Conservation (phyloP, 2,797 vertebrate species). For the Propithecus perrieri region DNA sequence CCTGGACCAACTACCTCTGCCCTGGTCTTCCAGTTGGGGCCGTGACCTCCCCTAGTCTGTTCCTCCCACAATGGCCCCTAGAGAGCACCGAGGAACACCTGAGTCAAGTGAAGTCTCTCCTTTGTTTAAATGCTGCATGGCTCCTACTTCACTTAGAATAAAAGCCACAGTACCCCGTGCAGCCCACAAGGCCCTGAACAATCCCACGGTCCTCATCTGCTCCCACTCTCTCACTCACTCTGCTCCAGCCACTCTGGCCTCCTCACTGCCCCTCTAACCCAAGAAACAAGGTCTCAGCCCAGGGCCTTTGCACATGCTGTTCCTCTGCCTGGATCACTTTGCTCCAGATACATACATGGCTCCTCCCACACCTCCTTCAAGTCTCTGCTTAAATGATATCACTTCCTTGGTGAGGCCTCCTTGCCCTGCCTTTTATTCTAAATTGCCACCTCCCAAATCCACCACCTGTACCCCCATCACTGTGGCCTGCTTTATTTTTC, state of each 20-base stretch:
- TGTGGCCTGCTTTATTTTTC: neutral
- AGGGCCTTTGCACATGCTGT: neutral
- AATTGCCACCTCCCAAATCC: neutral
- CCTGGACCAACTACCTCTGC: too few species aligned
- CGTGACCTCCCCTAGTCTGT: neutral
- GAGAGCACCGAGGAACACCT: neutral
- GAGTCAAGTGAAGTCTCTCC: neutral
- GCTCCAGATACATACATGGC: neutral
- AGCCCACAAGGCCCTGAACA: neutral
- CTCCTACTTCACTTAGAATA: neutral
- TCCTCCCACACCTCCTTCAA: too few species aligned
- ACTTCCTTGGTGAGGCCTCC: neutral
- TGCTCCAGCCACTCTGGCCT: neutral
- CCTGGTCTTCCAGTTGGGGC: neutral
- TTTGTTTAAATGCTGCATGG: neutral
- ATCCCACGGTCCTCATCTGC: neutral
- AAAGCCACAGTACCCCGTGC: neutral
- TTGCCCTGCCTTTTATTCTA: neutral
- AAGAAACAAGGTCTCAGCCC: neutral
- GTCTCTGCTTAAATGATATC: neutral
- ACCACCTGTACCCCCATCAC: neutral
- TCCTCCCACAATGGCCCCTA: neutral
- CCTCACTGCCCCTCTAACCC: neutral
- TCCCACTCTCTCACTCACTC: neutral
- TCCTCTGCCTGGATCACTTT: neutral